Percentiles rank a stretch among this genome's conserved stretches.
These are phyloP conservation scores for Apotomis capreana DNA, from an alignment of 2,888 invertebrate genomes.

Conservation along the genomic window DNA sequence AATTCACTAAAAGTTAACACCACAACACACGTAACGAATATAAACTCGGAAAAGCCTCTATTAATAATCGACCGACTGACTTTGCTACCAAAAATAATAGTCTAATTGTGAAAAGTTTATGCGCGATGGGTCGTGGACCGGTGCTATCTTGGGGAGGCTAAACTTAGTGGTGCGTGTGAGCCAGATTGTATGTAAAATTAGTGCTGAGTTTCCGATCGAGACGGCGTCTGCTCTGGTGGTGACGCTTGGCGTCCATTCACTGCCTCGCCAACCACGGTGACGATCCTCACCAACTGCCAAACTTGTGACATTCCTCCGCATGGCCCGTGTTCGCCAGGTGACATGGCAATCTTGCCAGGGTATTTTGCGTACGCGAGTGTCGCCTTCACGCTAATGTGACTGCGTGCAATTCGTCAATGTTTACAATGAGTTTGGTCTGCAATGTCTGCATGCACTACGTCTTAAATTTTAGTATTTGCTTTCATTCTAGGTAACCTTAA, in stretches of 20 bases:
- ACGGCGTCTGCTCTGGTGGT: conserved; percentile 77
- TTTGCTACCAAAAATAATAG: conserved; percentile 85
- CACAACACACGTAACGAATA: conserved; percentile 84
- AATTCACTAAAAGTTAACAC: conserved; percentile 84
- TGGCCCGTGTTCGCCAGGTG: conserved; percentile 66
- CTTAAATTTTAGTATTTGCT: neutral
- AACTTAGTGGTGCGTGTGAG: conserved; percentile 83
- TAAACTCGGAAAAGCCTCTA: conserved; percentile 84
- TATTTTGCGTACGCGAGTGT: conserved; percentile 26
- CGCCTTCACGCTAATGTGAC: conserved; percentile 26
- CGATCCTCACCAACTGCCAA: conserved; percentile 75
- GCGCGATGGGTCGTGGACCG: conserved; percentile 84
- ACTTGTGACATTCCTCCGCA: conserved; percentile 79
- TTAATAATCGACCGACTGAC: conserved; percentile 85
- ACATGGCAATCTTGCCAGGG: conserved; percentile 44
- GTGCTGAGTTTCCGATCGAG: conserved; percentile 75
- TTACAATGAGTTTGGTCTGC: conserved; percentile 14
- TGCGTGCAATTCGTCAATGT: conserved; percentile 5
- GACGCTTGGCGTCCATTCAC: conserved; percentile 73
- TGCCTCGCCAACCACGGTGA: conserved; percentile 65
- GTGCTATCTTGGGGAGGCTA: conserved; percentile 84
- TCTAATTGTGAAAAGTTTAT: conserved; percentile 85
- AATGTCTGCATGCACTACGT: neutral
- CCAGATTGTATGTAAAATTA: conserved; percentile 80
- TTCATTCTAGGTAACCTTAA: neutral